Conservation (phyloP, 2,113 vertebrate genomes). For the Hippocampus guttulatus region DNA sequence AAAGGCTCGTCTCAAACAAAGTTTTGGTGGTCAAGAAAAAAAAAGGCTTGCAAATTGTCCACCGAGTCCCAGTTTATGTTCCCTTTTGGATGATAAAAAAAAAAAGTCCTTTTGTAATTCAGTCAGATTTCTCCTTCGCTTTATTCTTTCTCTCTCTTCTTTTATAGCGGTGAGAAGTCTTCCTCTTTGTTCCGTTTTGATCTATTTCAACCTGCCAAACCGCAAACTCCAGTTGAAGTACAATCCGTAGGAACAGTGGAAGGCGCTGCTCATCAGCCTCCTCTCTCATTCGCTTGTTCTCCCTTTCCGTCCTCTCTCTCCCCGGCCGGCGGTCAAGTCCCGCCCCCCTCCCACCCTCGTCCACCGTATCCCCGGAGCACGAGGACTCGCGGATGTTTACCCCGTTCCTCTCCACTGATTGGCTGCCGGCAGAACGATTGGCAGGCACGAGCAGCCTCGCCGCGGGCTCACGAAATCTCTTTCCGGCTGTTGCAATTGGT, state of each 20-base stretch:
- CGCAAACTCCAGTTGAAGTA: constrained; percentile 86
- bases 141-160: constrained; percentile 69
- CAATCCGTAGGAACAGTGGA: constrained; percentile 69
- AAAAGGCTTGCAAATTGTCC: constrained; percentile 57
- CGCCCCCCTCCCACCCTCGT: constrained; percentile 63
- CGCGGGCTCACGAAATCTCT: constrained; percentile 75
- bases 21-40: constrained; percentile 55
- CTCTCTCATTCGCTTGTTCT: constrained; percentile 52
- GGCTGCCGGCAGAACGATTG: constrained; percentile 81
- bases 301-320: constrained; percentile 48
- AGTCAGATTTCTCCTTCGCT: constrained; percentile 63
- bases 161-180: constrained; percentile 66
- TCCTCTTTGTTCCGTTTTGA: constrained; percentile 81
- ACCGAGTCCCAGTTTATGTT: constrained; percentile 64
- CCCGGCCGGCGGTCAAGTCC: constrained; percentile 67
- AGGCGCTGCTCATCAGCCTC: constrained; percentile 67
- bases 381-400: constrained; percentile 85
- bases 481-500: constrained; percentile 92
- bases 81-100: constrained; percentile 49
- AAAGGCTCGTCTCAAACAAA: constrained; percentile 61
- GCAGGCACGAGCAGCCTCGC: constrained; percentile 73
- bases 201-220: constrained; percentile 78
- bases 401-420: constrained; percentile 79
- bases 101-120: constrained; percentile 72
- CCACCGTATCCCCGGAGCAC: constrained; percentile 67